Percentiles rank a stretch among this genome's conserved stretches.
These are phyloP conservation scores for Plestiodon gilberti DNA, from an alignment of 2,113 vertebrate species.

Conservation along the genomic window DNA sequence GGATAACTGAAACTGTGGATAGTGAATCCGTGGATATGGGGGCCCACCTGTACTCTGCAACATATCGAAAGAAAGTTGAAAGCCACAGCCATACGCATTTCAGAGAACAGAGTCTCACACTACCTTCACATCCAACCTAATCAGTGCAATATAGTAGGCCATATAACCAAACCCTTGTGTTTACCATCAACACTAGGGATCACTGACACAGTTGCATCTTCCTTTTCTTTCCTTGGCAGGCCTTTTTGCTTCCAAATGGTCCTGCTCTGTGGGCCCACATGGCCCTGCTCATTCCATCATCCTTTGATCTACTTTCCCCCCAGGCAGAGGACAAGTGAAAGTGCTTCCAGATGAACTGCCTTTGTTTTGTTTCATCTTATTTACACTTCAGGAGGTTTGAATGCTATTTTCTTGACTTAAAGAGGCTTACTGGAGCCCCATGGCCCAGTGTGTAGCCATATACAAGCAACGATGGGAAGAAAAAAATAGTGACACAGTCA, in stretches of 20 bases:
- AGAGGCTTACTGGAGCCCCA: background rate
- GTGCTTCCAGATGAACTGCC: slow-evolving; percentile 35
- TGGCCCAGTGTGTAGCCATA: background rate
- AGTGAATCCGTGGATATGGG: no score
- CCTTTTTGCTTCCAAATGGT: slow-evolving; percentile 11
- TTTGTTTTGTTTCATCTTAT: slow-evolving; percentile 25
- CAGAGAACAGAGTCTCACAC: background rate
- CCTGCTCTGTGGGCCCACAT: background rate
- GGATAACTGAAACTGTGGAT: no score
- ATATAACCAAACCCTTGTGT: background rate
- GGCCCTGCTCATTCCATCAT: background rate
- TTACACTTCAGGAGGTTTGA: slow-evolving; percentile 27
- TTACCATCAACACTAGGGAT: slow-evolving; percentile 1
- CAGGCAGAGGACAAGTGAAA: slow-evolving; percentile 23
- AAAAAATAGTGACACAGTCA: slow-evolving; percentile 6
- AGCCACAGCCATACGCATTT: background rate
- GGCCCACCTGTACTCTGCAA: background rate
- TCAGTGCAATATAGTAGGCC: background rate
- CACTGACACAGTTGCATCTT: background rate
- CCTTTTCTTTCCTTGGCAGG: background rate
- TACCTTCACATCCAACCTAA: background rate
- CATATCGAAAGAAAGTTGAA: background rate
- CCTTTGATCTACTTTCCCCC: slow-evolving; percentile 16
- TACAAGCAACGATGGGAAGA: background rate
- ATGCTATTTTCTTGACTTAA: slow-evolving; percentile 2